Conservation (phyloP, 2,797 vertebrate species). For the Gephyroberyx darwinii region DNA sequence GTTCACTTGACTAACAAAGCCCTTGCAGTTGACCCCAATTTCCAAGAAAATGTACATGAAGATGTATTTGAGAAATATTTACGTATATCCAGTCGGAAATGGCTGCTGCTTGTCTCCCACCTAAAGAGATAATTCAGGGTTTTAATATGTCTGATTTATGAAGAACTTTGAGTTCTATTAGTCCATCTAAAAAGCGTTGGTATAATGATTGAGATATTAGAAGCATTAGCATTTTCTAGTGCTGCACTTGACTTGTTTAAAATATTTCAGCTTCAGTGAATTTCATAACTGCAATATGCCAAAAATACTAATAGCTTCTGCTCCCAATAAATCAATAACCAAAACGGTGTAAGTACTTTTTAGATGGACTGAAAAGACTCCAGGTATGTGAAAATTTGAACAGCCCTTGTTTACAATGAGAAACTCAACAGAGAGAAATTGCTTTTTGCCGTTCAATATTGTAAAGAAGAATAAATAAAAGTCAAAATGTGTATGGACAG, state of each 20-base stretch:
- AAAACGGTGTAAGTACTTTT: constrained; percentile 32
- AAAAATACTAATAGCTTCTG: constrained; percentile 19
- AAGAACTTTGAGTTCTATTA: constrained; percentile 31
- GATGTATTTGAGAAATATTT: constrained; percentile 56
- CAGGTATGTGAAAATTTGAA: constrained; percentile 27
- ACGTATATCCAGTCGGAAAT: constrained; percentile 51
- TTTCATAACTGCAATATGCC: constrained; percentile 16
- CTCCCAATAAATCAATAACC: constrained; percentile 13
- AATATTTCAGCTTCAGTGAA: constrained; percentile 25
- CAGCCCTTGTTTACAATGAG: constrained; percentile 70
- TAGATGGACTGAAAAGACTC: constrained; percentile 53
- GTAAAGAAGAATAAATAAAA: constrained; percentile 72
- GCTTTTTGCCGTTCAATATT: constrained; percentile 77
- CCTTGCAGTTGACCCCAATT: constrained; percentile 48
- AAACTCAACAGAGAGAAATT: constrained; percentile 60
- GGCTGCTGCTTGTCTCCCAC: constrained; percentile 56
- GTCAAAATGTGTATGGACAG: constrained; percentile 45
- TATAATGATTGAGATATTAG: constrained; percentile 7
- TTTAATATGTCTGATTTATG: constrained; percentile 44
- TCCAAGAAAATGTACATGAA: constrained; percentile 54
- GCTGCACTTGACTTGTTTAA: constrained; percentile 10
- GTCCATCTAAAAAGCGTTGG: constrained; percentile 57
- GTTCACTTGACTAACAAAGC: constrained; percentile 48
- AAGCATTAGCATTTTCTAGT: background rate
- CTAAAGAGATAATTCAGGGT: constrained; percentile 48